Base-by-base conservation (phyloP, 2,888 invertebrate species). In the Acanthoscelides obtectus region DNA sequence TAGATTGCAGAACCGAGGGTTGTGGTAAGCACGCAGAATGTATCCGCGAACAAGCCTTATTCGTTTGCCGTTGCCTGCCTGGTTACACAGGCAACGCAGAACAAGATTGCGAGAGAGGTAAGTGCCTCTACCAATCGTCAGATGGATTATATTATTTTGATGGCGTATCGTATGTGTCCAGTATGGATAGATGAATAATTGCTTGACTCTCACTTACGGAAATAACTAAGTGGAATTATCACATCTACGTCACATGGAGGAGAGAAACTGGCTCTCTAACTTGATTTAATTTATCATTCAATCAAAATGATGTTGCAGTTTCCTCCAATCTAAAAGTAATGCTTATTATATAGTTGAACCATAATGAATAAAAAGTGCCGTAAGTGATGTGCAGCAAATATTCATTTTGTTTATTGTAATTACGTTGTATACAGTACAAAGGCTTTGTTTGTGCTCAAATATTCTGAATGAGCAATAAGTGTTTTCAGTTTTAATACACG, bases 1-100 rank as follows among this genome's bases (percentile, higher is more conserved):
- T 91, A 68, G 95, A 96, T 83, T 96, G 96, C 85, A 89, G 95
- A 79, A 93, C 93, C 0, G 90, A 90, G 73, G 95, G 95, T 76
- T 96, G 96, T 86, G 93, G 93, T 77, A 89, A 91, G 80, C 94
- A 94, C 76, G 94, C 94, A n/a, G 93, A 94, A 84, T 96, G 95
- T 86, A 91, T 95, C 77, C 90, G 94, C 78, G 93, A 94, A 85
- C 92, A 94, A 76, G 93, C 93, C 74, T 91, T 92, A 81, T 96
- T 94, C 87, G 92, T 93, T 64, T 95, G 94, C 86, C 89, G 92
- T 82, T 94, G 94, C 85, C 90, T 91, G 77, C 91, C 92, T 71
- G 93, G 93, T 77, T 92, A 91, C 70, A 90, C 90, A 83, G 93
- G 93, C 78, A 88, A 90, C 79, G 91, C 93, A 64, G 90, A 92